A percentile compares a stretch with the other conserved stretches of the same genome.
phyloP scores from a whole-genome alignment of 2,797 vertebrate genomes.

The Etheostoma nigrum region DNA sequence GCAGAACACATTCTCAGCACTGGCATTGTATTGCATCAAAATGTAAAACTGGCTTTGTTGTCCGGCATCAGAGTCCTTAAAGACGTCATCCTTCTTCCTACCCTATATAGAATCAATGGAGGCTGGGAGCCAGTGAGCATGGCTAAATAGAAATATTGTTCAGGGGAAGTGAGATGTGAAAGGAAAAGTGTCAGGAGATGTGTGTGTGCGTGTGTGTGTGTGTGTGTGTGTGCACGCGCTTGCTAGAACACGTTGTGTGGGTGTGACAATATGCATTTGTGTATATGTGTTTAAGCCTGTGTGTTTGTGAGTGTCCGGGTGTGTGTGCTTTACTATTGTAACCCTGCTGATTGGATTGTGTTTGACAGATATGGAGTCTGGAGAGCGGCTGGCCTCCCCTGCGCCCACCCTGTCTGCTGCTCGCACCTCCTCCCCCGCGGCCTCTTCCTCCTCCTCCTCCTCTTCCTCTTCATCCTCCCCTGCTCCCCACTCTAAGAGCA shows the following conservation, averaged over 20 bases:
- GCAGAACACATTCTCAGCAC: conserved; percentile 30
- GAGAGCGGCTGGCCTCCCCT: conserved; percentile 92
- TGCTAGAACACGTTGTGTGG: conserved; percentile 55
- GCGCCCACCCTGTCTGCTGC: conserved; percentile 90
- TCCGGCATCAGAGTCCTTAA: conserved; percentile 61
- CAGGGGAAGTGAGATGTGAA: conserved; percentile 88
- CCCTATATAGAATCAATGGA: conserved; percentile 79
- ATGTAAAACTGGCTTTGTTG: conserved; percentile 62
- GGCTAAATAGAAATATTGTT: conserved; percentile 89
- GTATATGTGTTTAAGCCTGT: conserved; percentile 56
- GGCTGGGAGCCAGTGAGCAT: conserved; percentile 79
- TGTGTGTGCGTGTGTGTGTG: conserved; percentile 45
- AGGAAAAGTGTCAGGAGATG: conserved; percentile 84
- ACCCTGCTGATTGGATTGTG: conserved; percentile 87
- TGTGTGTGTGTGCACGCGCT: conserved; percentile 22
- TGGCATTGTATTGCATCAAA: conserved; percentile 45
- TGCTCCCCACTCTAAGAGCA: conserved; percentile 90
- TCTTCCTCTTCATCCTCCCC: conserved; percentile 85
- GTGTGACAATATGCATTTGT: conserved; percentile 63
- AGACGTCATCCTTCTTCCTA: conserved; percentile 65
- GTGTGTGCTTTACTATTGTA: conserved; percentile 79
- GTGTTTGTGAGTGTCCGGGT: conserved; percentile 62
- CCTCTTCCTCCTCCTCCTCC: conserved; percentile 83
- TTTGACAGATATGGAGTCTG: conserved; percentile 98
- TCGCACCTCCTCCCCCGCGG: conserved; percentile 87